Evolutionary conservation across 2,888 invertebrate genomes (phyloP), one percentile per base, ranked within the genome.

Genomic region (Germaria angustata): DNA sequence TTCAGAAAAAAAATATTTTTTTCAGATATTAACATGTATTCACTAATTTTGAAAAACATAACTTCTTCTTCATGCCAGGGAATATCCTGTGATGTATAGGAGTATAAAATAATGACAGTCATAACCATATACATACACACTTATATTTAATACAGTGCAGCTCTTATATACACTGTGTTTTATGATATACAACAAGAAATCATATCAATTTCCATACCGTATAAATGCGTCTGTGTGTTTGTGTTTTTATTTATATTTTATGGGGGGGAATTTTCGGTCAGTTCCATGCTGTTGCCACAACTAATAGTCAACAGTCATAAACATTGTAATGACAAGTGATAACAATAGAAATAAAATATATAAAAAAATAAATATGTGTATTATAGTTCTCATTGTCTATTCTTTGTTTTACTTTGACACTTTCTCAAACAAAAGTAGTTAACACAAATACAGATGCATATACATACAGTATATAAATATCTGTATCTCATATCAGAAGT

Each of bases 341-440:
- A 32, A 34, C 49, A 68, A 76, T 68, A 41, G 15, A 76, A 75
- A 76, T 59, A 66, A 66, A 39, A 76, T n/a, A n/a, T n/a, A 59
- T 76, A 57, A 76, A 32, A 49, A 51, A 59, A 17, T 36, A 65
- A 22, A 65, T 11, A 46, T 49, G 4, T 24, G 6, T 53, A 3
- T 24, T n/a, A n/a, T n/a, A 3, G 51, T 28, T 32, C 1, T 15
- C 2, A 32, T 46, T 11, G 44, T 0, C 44, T 2, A 11, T 28
- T 17, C n/a, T 9, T 22, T n/a, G 0, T 20, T 11, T 44, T 24
- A 44, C 28, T 28, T 24, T 11, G 6, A 28, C 51, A 28, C 44
- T 17, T 41, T n/a, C 44, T 44, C 41, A 11, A n/a, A n/a, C 39
- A 3, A 6, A 28, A 28, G 28, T 28, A 28, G 3, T 28, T 28